Evolutionary conservation across 2,113 vertebrate genomes (phyloP).

Genomic region (Pionites leucogaster): DNA sequence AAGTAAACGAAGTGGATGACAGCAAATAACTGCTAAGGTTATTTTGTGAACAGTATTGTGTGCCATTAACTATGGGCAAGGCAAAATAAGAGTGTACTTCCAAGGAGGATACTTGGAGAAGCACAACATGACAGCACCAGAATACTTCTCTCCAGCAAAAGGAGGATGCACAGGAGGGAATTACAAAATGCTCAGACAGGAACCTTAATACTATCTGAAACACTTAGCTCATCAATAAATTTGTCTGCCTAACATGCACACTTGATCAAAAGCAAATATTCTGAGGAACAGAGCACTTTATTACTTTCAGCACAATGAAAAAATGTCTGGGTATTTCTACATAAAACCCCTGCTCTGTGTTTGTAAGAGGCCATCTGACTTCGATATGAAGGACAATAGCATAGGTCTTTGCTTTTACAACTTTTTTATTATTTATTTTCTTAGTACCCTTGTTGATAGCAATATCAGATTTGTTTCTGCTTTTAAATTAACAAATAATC

Average conservation of each 20-base stretch:
- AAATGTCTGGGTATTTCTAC: not conserved
- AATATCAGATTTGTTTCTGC: not conserved
- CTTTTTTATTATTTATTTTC: not conserved
- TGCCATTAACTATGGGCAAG: not conserved
- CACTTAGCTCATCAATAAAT: not conserved
- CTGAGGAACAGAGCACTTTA: not conserved
- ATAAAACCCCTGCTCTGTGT: not conserved
- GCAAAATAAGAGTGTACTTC: not conserved
- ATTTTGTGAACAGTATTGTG: not conserved
- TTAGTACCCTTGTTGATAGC: not conserved
- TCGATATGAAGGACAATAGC: not conserved
- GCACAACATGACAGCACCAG: rapidly evolving
- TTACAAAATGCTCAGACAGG: not conserved
- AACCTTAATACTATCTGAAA: not conserved
- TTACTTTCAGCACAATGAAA: not conserved
- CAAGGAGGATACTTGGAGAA: not conserved
- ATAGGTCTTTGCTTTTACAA: not conserved
- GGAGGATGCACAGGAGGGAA: not conserved
- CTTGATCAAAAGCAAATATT: not conserved
- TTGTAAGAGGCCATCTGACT: not conserved
- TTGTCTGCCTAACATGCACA: not conserved
- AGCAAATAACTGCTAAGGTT: slow-evolving; percentile 33
- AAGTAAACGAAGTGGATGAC: not conserved
- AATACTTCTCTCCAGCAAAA: not conserved
- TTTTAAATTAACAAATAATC: slow-evolving; percentile 17